Percentiles rank a stretch among this genome's conserved stretches.
These are phyloP conservation scores for Pollenia griseotomentosa DNA, from an alignment of 2,888 invertebrate species.

Conservation along the genomic window DNA sequence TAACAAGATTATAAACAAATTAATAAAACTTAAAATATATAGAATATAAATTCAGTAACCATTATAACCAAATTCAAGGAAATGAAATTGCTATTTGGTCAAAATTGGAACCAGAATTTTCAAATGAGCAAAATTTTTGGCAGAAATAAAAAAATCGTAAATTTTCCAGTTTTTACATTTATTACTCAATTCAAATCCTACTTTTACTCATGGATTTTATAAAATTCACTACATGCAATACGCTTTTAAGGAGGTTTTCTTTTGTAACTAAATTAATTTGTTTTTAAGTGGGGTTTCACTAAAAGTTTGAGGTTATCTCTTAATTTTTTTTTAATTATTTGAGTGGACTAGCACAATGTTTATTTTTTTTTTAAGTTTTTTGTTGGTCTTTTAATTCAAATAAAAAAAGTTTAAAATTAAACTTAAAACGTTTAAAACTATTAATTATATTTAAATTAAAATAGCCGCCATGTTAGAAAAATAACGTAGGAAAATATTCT, in stretches of 20 bases:
- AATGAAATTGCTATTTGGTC: not conserved
- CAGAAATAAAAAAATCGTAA: not conserved
- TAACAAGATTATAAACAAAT: conserved; percentile 9
- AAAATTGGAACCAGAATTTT: not conserved
- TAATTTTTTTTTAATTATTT: conserved; percentile 7
- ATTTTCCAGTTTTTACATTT: not conserved
- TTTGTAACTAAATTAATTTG: conserved; percentile 35
- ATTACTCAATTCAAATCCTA: conserved; percentile 3
- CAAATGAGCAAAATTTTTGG: conserved; percentile 36
- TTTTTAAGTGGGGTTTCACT: conserved; percentile 19
- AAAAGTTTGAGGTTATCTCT: conserved; percentile 11
- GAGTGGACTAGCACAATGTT: not conserved
- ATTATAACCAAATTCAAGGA: conserved; percentile 27
- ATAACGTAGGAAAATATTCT: no score
- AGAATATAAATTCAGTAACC: conserved; percentile 1
- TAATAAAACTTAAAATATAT: not conserved
- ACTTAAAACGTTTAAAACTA: not conserved
- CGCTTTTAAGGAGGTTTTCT: conserved; percentile 49
- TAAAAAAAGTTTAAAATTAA: conserved; percentile 20
- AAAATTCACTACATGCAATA: conserved; percentile 63
- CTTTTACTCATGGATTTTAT: conserved; percentile 60
- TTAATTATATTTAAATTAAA: no score
- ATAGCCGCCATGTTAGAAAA: no score
- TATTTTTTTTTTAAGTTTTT: conserved; percentile 39
- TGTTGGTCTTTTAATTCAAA: conserved; percentile 18